Evolutionary conservation across 1,140 invertebrate species (phyloP).

Genomic region (Drosophila athabasca): DNA sequence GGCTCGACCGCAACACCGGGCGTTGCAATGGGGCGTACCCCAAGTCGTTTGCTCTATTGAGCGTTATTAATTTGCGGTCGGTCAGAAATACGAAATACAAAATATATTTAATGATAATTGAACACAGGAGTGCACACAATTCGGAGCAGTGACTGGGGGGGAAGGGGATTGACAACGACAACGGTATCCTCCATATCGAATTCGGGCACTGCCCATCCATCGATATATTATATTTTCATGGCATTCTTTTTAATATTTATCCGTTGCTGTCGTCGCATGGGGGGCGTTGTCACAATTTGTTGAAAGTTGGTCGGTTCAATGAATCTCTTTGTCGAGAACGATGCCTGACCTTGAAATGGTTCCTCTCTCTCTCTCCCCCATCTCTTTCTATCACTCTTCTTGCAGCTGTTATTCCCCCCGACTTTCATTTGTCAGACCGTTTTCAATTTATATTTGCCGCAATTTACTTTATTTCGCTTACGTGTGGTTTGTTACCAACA

Average conservation of each 20-base stretch:
- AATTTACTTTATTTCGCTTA: slow-evolving; percentile 51
- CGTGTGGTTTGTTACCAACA: slow-evolving; percentile 51
- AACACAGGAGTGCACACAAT: slow-evolving; percentile 28
- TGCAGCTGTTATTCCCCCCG: slow-evolving; percentile 38
- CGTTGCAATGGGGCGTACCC: slow-evolving; percentile 3
- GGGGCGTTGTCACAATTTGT: slow-evolving; percentile 76
- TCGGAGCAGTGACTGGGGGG: slow-evolving; percentile 8
- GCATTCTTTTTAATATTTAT: slow-evolving; percentile 3
- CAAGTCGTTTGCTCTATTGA: slow-evolving; percentile 50
- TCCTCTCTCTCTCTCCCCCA: slow-evolving; percentile 7
- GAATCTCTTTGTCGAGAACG: slow-evolving; percentile 57
- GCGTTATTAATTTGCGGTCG: slow-evolving; percentile 74
- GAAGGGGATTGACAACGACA: neutral
- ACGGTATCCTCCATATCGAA: neutral
- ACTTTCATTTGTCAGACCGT: slow-evolving; percentile 55
- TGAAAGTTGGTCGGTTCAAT: slow-evolving; percentile 55
- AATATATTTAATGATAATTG: slow-evolving; percentile 20
- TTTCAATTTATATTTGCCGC: slow-evolving; percentile 54
- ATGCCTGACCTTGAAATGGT: slow-evolving; percentile 68
- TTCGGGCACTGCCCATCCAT: too few relatives aligned
- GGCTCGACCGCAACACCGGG: slow-evolving; percentile 23
- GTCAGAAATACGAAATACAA: slow-evolving; percentile 23
- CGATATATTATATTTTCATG: neutral
- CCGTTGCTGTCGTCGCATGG: slow-evolving; percentile 27
- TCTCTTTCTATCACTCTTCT: slow-evolving; percentile 19